Conservation (phyloP, 2,888 invertebrate species). For the Eupithecia subumbrata region DNA sequence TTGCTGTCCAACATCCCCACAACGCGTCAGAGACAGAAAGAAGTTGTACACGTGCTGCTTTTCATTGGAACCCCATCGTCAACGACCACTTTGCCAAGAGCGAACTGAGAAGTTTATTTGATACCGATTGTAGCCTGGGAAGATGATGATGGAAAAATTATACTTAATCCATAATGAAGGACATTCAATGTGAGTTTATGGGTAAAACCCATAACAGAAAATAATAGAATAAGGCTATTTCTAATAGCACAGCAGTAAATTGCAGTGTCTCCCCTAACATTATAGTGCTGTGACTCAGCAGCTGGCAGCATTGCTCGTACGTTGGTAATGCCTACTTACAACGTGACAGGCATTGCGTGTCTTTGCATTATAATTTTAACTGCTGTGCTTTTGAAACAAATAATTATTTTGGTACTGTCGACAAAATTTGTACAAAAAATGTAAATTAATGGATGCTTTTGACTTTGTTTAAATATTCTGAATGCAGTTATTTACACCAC, state of each 20-base stretch:
- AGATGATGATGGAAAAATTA: not conserved
- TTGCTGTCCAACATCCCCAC: no score
- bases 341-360: not conserved
- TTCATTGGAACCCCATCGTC: no score
- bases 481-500: no score
- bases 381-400: not conserved
- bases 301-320: slow-evolving; percentile 2
- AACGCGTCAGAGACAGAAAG: no score
- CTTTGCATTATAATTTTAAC: slow-evolving; percentile 4
- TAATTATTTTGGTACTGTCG: not conserved
- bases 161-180: not conserved
- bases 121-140: no score
- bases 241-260: not conserved
- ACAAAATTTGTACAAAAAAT: not conserved
- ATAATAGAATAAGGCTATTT: slow-evolving; percentile 1
- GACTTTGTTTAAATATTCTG: no score
- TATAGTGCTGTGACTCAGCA: slow-evolving; percentile 22
- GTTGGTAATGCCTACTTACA: not conserved
- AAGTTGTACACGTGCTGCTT: no score
- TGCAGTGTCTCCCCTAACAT: slow-evolving; percentile 4
- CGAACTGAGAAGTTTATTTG: no score
- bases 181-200: slow-evolving; percentile 1
- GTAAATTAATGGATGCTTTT: not conserved
- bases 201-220: slow-evolving; percentile 10
- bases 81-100: no score